phyloP scores from a whole-genome alignment of 2,797 vertebrate species.

The Aeoliscus strigatus region DNA sequence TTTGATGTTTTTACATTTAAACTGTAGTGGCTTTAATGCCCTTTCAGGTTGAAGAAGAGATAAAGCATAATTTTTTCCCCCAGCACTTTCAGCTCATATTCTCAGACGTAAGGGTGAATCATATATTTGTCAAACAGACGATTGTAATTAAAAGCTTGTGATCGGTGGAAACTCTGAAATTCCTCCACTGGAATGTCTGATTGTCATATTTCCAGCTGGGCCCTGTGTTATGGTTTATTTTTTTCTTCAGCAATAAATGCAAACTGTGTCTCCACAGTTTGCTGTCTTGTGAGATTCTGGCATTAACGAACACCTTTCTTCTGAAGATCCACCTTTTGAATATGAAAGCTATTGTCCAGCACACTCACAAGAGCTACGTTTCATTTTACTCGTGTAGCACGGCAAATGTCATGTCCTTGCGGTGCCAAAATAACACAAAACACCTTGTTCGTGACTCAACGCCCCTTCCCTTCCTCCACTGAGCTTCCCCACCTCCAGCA shows the following conservation, averaged over 20 bases:
- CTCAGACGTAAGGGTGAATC: constrained; percentile 37
- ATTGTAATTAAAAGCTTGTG: constrained; percentile 30
- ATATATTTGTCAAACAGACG: constrained; percentile 48
- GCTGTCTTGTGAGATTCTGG: no score
- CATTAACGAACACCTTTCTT: no score
- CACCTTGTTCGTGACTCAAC: constrained; percentile 55
- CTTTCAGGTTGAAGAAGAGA: no score
- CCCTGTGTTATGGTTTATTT: constrained; percentile 14
- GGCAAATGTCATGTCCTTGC: constrained; percentile 52
- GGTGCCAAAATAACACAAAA: constrained; percentile 56
- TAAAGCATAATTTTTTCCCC: no score
- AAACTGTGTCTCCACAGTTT: constrained; percentile 31
- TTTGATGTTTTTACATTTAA: no score
- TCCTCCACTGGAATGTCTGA: constrained; percentile 4
- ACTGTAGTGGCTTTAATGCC: no score
- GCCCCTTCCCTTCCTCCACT: constrained; percentile 30
- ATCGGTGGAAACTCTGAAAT: constrained; percentile 29
- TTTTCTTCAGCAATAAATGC: constrained; percentile 23
- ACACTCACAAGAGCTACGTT: constrained; percentile 11
- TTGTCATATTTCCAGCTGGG: constrained; percentile 16
- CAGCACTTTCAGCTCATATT: no score
- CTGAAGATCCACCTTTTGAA: constrained; percentile 24
- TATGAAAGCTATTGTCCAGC: constrained; percentile 23
- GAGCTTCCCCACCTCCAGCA: constrained; percentile 45
- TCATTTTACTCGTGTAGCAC: constrained; percentile 32